A percentile compares a stretch with the other conserved stretches of the same genome.
Conservation (phyloP, 2,797 vertebrate genomes). For the Sebastes jordani region DNA sequence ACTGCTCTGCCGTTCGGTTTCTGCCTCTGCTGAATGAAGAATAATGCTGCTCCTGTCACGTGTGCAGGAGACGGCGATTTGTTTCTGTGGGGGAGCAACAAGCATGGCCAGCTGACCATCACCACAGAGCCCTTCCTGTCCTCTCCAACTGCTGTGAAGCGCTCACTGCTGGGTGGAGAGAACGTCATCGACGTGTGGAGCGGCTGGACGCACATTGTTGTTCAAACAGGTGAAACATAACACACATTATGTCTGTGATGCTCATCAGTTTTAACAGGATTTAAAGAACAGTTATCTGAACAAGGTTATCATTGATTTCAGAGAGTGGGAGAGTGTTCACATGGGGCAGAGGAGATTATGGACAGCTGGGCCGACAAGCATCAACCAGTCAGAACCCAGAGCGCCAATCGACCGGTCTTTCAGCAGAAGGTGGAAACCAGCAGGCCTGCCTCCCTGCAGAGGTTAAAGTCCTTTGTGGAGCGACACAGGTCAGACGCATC, state of each 20-base stretch:
- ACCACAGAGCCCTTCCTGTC: slow-evolving; percentile 80
- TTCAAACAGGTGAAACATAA: slow-evolving; percentile 84
- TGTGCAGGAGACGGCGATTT: slow-evolving; percentile 84
- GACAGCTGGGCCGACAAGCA: slow-evolving; percentile 86
- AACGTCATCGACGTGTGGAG: slow-evolving; percentile 84
- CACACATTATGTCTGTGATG: neutral
- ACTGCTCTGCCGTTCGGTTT: slow-evolving; percentile 19
- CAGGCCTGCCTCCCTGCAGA: slow-evolving; percentile 64
- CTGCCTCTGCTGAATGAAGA: slow-evolving; percentile 25
- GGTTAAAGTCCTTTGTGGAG: slow-evolving; percentile 83
- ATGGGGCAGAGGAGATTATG: slow-evolving; percentile 93
- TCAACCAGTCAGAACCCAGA: slow-evolving; percentile 35
- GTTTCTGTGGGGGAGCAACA: slow-evolving; percentile 94
- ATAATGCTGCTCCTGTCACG: slow-evolving; percentile 16
- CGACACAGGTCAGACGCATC: slow-evolving; percentile 84
- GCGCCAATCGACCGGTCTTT: slow-evolving; percentile 21
- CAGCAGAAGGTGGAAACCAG: slow-evolving; percentile 23
- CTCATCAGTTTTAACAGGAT: neutral
- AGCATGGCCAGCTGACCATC: slow-evolving; percentile 85
- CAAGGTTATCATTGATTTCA: slow-evolving; percentile 60
- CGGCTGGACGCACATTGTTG: slow-evolving; percentile 93
- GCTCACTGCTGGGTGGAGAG: slow-evolving; percentile 80
- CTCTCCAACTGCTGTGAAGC: slow-evolving; percentile 80
- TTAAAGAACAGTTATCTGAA: slow-evolving; percentile 3
- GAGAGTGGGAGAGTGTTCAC: slow-evolving; percentile 89